Conservation (phyloP, 2,888 invertebrate genomes). For the Drosophila antonietae region DNA sequence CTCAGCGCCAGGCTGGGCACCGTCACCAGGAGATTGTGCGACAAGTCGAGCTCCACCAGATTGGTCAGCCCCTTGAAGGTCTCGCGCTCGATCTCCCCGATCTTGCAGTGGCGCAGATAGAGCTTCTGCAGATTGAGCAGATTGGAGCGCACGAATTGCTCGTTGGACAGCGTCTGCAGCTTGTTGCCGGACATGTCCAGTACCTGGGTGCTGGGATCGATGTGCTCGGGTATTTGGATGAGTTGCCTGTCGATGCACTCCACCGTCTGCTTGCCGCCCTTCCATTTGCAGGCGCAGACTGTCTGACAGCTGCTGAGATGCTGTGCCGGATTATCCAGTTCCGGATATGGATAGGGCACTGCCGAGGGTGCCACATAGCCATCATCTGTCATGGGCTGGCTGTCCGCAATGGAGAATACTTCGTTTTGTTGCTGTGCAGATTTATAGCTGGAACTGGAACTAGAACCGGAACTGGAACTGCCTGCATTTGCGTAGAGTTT, state of each 20-base stretch:
- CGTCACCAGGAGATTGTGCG: conserved; percentile 91
- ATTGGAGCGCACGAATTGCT: conserved; percentile 92
- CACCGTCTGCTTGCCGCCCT: conserved; percentile 96
- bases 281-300: conserved; percentile 96
- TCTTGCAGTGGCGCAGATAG: conserved; percentile 92
- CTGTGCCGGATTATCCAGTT: conserved; percentile 55
- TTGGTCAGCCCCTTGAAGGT: conserved; percentile 95
- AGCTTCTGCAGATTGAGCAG: conserved; percentile 94
- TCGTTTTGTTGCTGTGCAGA: conserved; percentile 67
- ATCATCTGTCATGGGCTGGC: conserved; percentile 81
- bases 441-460: conserved; percentile 20
- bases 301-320: conserved; percentile 86
- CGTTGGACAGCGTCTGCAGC: conserved; percentile 92
- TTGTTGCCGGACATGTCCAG: conserved; percentile 95
- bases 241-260: conserved; percentile 94
- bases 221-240: conserved; percentile 93
- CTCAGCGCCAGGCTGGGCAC: conserved; percentile 92
- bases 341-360: conserved; percentile 26
- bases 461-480: conserved; percentile 24
- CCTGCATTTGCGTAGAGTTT: conserved; percentile 57
- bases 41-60: conserved; percentile 94
- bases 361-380: conserved; percentile 69
- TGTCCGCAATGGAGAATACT: conserved; percentile 79
- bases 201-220: conserved; percentile 95
- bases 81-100: conserved; percentile 93